A percentile compares a stretch with the other conserved stretches of the same genome.
Conservation (phyloP, 53 echinoderm and acorn worm genomes). For the Actinopyga echinites region DNA sequence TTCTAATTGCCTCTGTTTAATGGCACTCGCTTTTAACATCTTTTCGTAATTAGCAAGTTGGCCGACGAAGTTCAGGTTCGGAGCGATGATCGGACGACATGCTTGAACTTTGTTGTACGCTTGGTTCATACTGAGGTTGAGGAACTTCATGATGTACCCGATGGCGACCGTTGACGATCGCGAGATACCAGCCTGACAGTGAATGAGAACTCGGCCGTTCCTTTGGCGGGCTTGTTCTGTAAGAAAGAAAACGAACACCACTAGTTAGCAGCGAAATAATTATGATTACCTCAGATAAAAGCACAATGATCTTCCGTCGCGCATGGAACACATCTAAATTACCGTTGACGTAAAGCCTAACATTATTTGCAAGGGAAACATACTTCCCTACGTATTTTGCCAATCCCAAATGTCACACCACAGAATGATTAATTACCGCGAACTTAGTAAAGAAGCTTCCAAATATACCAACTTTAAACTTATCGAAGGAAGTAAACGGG, state of each 20-base stretch:
- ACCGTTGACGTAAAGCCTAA: no score
- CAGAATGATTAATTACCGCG: no score
- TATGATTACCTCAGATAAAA: no score
- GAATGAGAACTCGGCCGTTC: slow-evolving; percentile 73
- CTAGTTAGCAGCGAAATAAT: not conserved
- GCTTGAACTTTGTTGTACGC: slow-evolving; percentile 88
- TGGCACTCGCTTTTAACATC: slow-evolving; percentile 40
- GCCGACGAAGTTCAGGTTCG: slow-evolving; percentile 92
- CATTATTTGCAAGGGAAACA: no score
- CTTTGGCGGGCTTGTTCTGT: slow-evolving; percentile 82
- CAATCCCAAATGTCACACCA: no score
- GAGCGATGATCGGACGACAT: slow-evolving; percentile 87
- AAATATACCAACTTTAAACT: no score
- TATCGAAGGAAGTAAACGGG: no score
- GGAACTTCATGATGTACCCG: slow-evolving; percentile 92
- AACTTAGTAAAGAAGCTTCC: no score
- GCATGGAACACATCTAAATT: no score
- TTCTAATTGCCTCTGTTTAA: slow-evolving; percentile 33
- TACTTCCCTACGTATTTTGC: no score
- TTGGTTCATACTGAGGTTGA: slow-evolving; percentile 68
- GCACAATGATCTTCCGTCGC: no score
- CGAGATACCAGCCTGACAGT: slow-evolving; percentile 95
- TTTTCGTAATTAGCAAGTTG: slow-evolving; percentile 87
- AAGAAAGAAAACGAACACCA: slow-evolving; percentile 13
- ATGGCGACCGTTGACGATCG: slow-evolving; percentile 91